phyloP scores from a whole-genome alignment of 1,140 invertebrate species.

The Pseudachorutes palmiensis region DNA sequence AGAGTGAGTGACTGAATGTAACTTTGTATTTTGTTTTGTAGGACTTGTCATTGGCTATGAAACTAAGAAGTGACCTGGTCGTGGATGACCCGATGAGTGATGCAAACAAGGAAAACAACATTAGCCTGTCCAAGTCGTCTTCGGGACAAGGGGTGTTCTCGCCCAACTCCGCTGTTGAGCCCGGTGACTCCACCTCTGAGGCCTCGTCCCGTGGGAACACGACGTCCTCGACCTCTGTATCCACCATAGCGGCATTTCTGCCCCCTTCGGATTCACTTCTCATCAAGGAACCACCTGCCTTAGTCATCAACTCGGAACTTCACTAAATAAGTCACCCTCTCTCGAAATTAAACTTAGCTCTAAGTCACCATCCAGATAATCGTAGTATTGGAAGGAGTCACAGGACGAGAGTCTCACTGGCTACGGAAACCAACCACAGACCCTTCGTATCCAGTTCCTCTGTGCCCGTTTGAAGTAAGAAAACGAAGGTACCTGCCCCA shows the following conservation, averaged over 20 bases:
- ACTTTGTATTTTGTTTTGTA: conserved; percentile 15
- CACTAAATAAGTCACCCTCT: neutral
- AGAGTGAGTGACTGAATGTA: neutral
- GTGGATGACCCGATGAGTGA: conserved; percentile 38
- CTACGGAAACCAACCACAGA: neutral
- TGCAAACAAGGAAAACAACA: conserved; percentile 38
- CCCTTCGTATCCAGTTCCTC: conserved; percentile 9
- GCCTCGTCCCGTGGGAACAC: neutral
- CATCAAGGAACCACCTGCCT: conserved; percentile 32
- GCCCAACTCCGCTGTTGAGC: neutral
- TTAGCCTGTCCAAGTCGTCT: conserved; percentile 25
- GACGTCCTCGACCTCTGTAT: conserved; percentile 15
- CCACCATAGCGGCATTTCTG: conserved; percentile 17
- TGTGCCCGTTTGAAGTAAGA: conserved; percentile 2
- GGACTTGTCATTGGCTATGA: conserved; percentile 38
- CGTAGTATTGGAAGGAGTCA: conserved; percentile 5
- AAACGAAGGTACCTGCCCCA: conserved; percentile 5
- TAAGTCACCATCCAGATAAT: conserved; percentile 6
- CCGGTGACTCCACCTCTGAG: neutral
- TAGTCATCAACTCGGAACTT: conserved; percentile 20
- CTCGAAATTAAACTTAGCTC: neutral
- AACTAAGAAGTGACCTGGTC: conserved; percentile 32
- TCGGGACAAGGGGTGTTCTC: conserved; percentile 4
- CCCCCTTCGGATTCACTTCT: conserved; percentile 29
- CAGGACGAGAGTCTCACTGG: neutral